Base-by-base conservation (phyloP, 2,888 invertebrate genomes). In the Eupithecia subfuscata region DNA sequence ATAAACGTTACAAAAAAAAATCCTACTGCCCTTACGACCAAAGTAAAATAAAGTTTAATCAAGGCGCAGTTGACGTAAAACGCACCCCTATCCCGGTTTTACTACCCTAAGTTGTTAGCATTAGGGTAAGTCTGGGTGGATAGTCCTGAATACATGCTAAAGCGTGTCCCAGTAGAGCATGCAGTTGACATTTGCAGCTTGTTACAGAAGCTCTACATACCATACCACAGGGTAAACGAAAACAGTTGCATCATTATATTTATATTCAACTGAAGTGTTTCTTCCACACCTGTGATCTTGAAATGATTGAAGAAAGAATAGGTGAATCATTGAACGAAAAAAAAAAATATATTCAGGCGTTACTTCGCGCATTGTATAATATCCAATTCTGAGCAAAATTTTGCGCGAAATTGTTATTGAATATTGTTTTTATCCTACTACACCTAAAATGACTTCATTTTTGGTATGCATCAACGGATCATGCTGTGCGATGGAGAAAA, bases 131-230 rank as follows among this genome's bases (percentile, higher is more conserved):
- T 34, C 34, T 34, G 64, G 18, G 7, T 34, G 34, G 34, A 34
- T 64, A 64, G 64, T 34, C 18, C 37, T 11, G 67, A 73, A 64
- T 64, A 64, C 30, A 30, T 64, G 64, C 34, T 64, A 64, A 64
- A 64, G 34, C 34, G 9, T 64, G 64, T 34, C 64, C 43, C 40
- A 12, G 43, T 67, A 43, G 45, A 68, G 60, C 43, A 56, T 75
- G 73, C 69, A 73, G 60, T 73, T 75, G 75, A 75, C 75, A 70
- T 60, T 69, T 70, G 64, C 73, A 73, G 73, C 69, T 75, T 69
- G 73, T 64, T 75, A 69, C 63, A 71, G 40, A 65, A 43, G 68
- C 65, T 65, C 18, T 37, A n/a, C n/a, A n/a, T n/a, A 37, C 60
- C 30, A 18, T 22, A 40, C 16, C 74, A 74, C 64, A 75, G 75